phyloP scores from a whole-genome alignment of 2,888 invertebrate species.

The Tenthredo distinguenda region DNA sequence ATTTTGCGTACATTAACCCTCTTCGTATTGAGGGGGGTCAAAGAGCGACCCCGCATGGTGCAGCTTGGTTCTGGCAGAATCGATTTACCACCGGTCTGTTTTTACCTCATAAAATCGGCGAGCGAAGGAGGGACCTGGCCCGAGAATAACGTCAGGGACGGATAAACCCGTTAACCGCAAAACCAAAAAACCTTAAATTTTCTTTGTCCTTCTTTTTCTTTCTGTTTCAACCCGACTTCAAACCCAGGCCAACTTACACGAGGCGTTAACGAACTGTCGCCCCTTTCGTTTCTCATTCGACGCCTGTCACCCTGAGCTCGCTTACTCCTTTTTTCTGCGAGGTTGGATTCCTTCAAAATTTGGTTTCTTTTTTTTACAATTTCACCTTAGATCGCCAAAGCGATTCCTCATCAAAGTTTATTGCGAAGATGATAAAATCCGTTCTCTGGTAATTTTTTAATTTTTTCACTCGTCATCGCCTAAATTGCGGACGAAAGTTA shows the following conservation, averaged over 20 bases:
- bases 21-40: neutral
- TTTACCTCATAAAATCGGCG: neutral
- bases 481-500: neutral
- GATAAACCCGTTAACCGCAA: neutral
- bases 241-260: neutral
- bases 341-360: no score
- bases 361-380: no score
- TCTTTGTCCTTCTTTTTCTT: neutral
- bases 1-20: conserved; percentile 53
- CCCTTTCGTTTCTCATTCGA: neutral
- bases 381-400: no score
- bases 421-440: no score
- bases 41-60: neutral
- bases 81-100: neutral
- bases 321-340: neutral
- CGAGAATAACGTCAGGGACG: neutral
- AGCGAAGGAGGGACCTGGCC: neutral
- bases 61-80: neutral
- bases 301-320: neutral
- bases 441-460: no score
- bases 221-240: neutral
- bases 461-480: no score
- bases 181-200: neutral
- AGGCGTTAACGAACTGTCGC: conserved; percentile 24
- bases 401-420: no score